These are phyloP conservation scores for Buceros bicornis DNA, from an alignment of 2,797 vertebrate species.

Conservation along the genomic window DNA sequence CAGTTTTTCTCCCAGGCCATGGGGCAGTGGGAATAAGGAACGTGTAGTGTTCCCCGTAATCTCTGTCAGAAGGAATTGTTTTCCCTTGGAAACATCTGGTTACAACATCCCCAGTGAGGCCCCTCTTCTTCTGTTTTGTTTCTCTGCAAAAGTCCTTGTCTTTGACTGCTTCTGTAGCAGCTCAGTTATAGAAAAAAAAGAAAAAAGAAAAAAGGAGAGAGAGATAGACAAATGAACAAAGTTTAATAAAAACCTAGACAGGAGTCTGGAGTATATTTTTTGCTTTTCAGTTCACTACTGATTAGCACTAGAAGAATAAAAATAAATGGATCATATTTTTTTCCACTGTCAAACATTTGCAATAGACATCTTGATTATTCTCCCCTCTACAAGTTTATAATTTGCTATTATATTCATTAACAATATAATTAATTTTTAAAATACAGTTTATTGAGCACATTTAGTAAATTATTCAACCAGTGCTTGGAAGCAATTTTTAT, in stretches of 20 bases:
- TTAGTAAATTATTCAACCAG: background rate
- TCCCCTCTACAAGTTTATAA: background rate
- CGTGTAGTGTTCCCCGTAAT: background rate
- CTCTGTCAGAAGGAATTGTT: background rate
- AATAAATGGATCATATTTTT: background rate
- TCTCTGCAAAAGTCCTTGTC: background rate
- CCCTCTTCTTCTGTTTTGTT: background rate
- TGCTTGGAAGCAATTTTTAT: background rate
- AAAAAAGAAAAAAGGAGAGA: accelerated
- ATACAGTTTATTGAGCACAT: background rate
- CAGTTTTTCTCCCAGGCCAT: background rate
- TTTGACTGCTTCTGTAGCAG: background rate
- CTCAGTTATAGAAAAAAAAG: background rate
- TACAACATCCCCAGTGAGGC: background rate
- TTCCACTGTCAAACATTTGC: background rate
- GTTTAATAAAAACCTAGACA: background rate
- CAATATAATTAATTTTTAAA: background rate
- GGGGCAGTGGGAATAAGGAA: background rate
- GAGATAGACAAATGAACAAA: background rate
- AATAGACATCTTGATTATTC: background rate
- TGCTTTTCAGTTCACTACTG: background rate
- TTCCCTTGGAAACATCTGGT: conserved; percentile 22
- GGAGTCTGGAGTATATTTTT: background rate
- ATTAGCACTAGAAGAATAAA: background rate
- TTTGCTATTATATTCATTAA: background rate